A percentile compares a stretch with the other conserved stretches of the same genome.
Evolutionary conservation across 2,113 vertebrate species (phyloP).

Genomic region (Salvator merianae): DNA sequence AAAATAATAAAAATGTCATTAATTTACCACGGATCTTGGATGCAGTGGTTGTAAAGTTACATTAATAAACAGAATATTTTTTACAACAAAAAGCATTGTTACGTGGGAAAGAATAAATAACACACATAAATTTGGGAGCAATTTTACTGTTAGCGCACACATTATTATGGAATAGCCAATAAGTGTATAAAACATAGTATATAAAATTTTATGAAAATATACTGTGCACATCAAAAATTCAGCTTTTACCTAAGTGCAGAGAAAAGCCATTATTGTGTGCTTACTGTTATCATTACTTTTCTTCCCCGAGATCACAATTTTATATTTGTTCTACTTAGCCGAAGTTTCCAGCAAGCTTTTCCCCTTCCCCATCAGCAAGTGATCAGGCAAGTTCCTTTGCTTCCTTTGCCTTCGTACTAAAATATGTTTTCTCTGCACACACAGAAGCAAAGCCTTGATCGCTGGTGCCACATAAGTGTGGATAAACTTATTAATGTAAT

Average conservation of each 20-base stretch:
- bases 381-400: conserved; percentile 42
- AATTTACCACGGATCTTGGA: conserved; percentile 97
- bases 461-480: conserved; percentile 67
- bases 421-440: conserved; percentile 56
- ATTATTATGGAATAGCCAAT: conserved; percentile 95
- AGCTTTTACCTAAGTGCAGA: conserved; percentile 84
- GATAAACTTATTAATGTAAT: conserved; percentile 88
- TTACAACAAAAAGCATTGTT: conserved; percentile 93
- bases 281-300: conserved; percentile 77
- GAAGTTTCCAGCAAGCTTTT: conserved; percentile 57
- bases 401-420: conserved; percentile 50
- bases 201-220: conserved; percentile 98
- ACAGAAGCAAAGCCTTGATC: conserved; percentile 72
- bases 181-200: conserved; percentile 98
- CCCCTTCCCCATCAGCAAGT: conserved; percentile 25
- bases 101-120: conserved; percentile 89
- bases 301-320: conserved; percentile 76
- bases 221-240: conserved; percentile 83
- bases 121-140: conserved; percentile 87
- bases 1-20: conserved; percentile 99
- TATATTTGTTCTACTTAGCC: conserved; percentile 73
- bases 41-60: conserved; percentile 91
- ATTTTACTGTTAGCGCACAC: conserved; percentile 90
- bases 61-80: conserved; percentile 96
- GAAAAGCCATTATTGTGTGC: conserved; percentile 79